phyloP scores from a whole-genome alignment of 1,140 invertebrate genomes.

The Amphibalanus amphitrite region DNA sequence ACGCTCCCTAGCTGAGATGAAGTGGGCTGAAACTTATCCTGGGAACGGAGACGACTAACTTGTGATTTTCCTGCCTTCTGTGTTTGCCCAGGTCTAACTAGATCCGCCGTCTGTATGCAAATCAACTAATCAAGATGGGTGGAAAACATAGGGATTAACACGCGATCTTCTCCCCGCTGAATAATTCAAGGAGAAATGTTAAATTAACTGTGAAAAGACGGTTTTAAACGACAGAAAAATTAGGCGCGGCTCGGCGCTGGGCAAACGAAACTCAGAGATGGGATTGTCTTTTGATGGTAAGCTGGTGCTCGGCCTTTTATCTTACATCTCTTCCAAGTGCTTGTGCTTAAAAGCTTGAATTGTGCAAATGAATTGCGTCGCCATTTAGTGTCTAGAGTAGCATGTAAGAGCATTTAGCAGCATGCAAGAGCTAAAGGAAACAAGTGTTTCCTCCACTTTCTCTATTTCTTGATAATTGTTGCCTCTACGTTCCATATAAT shows the following conservation, averaged over 20 bases:
- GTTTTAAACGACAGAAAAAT: not conserved
- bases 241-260: not conserved
- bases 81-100: not conserved
- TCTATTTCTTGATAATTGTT: too few relatives aligned
- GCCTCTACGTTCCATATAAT: too few relatives aligned
- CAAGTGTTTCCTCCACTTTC: too few relatives aligned
- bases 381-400: too few relatives aligned
- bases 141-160: conserved; percentile 1
- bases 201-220: not conserved
- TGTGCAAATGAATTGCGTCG: too few relatives aligned
- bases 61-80: not conserved
- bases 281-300: not conserved
- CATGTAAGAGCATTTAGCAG: too few relatives aligned
- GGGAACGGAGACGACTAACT: not conserved
- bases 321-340: too few relatives aligned
- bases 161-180: not conserved
- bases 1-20: not conserved
- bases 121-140: conserved; percentile 1
- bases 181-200: not conserved
- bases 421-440: too few relatives aligned
- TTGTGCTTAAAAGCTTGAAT: too few relatives aligned
- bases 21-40: not conserved
- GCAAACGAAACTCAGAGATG: not conserved
- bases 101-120: not conserved
- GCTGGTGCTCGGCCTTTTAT: too few relatives aligned